Base-by-base conservation (phyloP, 2,113 vertebrate species). In the Tautogolabrus adspersus region DNA sequence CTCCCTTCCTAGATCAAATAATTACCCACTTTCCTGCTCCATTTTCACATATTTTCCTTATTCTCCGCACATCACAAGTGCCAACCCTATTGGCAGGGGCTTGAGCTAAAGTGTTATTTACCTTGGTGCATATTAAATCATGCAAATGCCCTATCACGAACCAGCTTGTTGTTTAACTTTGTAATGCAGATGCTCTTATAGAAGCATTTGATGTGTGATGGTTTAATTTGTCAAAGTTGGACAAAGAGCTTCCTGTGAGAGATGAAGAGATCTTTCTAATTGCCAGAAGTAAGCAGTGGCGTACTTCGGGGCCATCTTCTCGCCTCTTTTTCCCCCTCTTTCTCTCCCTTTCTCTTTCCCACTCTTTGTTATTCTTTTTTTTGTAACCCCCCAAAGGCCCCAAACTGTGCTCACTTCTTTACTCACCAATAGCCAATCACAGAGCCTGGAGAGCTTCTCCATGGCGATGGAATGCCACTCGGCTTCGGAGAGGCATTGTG, bases 381-480 rank as follows among this genome's bases (percentile, higher is more conserved):
- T 67, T 70, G 68, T 8, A 15, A 2, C 30, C 30, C 80, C 86
- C 75, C 72, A 66, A 71, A 81, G 81, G 84, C 77, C 83, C 63
- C 88, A 87, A 84, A 87, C 83, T 79, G 87, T 6, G 49, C 64
- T 91, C 70, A 61, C 22, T 83, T 87, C 89, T 89, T 93, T 90
- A 87, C 89, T 71, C 86, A 72, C 70, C 66, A 6, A 12, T 21
- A 77, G 86, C 90, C 91, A 93, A 90, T 91, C 85, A 75, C 70
- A 55, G 90, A 59, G 86, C 65, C 38, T 5, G 55, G 44, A 82
- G 76, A 66, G 69, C 74, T 75, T 93, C 90, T 91, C 93, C 88
- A 91, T 93, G 93, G 93, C 5, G 56, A 94, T 89, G 91, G 93
- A 92, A 93, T 94, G 89, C 87, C 85, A 80, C 85, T 91, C 76